phyloP scores from a whole-genome alignment of 2,888 invertebrate genomes.

The Lobophora halterata region DNA sequence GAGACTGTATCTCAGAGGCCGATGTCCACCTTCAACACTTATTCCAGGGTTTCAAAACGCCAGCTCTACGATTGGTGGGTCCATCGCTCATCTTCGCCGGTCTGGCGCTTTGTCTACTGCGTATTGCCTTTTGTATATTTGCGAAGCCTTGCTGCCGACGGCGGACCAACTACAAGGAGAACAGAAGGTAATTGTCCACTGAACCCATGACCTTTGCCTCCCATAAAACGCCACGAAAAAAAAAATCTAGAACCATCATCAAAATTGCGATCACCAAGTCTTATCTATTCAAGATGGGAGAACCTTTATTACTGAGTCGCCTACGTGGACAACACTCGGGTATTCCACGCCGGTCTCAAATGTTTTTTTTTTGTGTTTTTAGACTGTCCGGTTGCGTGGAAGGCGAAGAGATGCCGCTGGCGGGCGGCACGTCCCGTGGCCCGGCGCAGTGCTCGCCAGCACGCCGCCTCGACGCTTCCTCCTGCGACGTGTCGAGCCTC shows the following conservation, averaged over 20 bases:
- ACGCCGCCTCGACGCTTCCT: slow-evolving; percentile 71
- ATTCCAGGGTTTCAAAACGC: slow-evolving; percentile 87
- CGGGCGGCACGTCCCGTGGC: slow-evolving; percentile 55
- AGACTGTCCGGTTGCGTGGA: slow-evolving; percentile 73
- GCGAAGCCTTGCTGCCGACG: slow-evolving; percentile 88
- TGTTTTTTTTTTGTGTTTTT: slow-evolving; percentile 14
- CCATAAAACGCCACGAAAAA: too few relatives aligned
- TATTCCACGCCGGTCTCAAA: too few relatives aligned
- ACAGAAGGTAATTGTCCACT: slow-evolving; percentile 61
- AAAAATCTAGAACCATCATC: too few relatives aligned
- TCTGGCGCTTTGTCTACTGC: slow-evolving; percentile 89
- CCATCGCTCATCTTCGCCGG: slow-evolving; percentile 90
- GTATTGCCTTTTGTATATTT: slow-evolving; percentile 91
- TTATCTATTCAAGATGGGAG: too few relatives aligned
- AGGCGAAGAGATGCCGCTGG: slow-evolving; percentile 75
- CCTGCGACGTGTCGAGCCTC: slow-evolving; percentile 73
- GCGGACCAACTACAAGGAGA: slow-evolving; percentile 82
- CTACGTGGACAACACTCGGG: too few relatives aligned
- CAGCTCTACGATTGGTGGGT: slow-evolving; percentile 92
- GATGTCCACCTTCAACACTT: too few relatives aligned
- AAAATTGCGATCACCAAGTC: too few relatives aligned
- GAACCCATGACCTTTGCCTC: too few relatives aligned
- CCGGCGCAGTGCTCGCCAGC: slow-evolving; percentile 75
- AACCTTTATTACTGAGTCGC: too few relatives aligned
- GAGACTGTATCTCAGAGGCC: too few relatives aligned